Evolutionary conservation across 2,888 invertebrate genomes (phyloP).

Genomic region (Epiblema foenella): DNA sequence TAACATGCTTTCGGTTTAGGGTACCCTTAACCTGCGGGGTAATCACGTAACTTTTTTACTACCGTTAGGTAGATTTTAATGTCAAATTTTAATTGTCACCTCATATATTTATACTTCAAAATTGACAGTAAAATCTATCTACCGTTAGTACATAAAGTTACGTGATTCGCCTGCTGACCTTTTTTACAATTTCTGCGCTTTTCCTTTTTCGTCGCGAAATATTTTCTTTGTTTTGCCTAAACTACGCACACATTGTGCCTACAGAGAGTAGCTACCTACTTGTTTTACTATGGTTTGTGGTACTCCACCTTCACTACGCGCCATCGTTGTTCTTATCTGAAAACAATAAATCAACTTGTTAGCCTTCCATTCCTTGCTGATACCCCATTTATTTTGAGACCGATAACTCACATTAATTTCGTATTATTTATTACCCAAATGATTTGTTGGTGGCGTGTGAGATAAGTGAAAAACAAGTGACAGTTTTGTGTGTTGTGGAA

Average conservation of each 20-base stretch:
- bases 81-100: no score
- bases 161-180: no score
- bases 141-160: no score
- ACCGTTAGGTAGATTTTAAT: no score
- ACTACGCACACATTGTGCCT: no score
- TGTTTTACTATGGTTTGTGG: neutral
- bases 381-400: slow-evolving; percentile 44
- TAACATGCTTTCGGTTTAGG: no score
- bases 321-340: slow-evolving; percentile 39
- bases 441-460: slow-evolving; percentile 31
- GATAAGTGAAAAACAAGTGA: slow-evolving; percentile 11
- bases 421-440: slow-evolving; percentile 39
- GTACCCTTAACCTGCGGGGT: no score
- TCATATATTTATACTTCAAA: no score
- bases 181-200: no score
- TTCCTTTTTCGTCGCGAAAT: neutral
- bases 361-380: slow-evolving; percentile 44
- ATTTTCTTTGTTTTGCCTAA: neutral
- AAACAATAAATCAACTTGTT: slow-evolving; percentile 42
- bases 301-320: slow-evolving; percentile 27
- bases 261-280: neutral
- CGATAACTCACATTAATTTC: slow-evolving; percentile 43
- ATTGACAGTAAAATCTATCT: no score
- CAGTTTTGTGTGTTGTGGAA: neutral
- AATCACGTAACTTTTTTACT: no score